Evolutionary conservation across 2,888 invertebrate genomes (phyloP).

Genomic region (Carcina quercana): DNA sequence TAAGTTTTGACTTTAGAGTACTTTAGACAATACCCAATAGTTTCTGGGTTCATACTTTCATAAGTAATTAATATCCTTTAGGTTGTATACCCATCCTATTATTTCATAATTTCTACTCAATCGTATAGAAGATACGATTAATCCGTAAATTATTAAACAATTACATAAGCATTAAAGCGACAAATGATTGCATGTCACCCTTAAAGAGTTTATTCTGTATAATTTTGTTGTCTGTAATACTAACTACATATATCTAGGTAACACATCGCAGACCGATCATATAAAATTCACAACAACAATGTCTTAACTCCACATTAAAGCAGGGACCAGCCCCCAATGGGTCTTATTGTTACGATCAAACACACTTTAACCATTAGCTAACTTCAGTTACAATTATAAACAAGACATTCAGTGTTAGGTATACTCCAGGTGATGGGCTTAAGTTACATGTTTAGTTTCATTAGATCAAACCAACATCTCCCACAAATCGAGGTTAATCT

Average conservation of each 20-base stretch:
- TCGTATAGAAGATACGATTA: too few relatives aligned
- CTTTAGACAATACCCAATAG: too few relatives aligned
- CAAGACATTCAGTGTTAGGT: constrained; percentile 28
- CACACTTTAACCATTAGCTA: constrained; percentile 24
- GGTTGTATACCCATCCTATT: too few relatives aligned
- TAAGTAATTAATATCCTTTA: too few relatives aligned
- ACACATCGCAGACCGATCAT: constrained; percentile 43
- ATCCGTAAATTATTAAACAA: too few relatives aligned
- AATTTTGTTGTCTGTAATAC: constrained; percentile 34
- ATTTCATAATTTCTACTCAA: too few relatives aligned
- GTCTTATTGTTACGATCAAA: constrained; percentile 39
- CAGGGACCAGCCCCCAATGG: constrained; percentile 65
- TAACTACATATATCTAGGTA: constrained; percentile 50
- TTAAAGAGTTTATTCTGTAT: constrained; percentile 18
- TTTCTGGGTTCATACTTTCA: too few relatives aligned
- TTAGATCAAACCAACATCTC: constrained; percentile 20
- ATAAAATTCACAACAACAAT: constrained; percentile 63
- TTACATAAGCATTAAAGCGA: constrained; percentile 20
- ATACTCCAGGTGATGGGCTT: constrained; percentile 2
- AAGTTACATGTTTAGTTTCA: neutral
- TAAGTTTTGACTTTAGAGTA: too few relatives aligned
- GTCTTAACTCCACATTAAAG: constrained; percentile 38
- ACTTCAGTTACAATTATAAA: constrained; percentile 20
- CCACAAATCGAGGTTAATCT: constrained; percentile 11
- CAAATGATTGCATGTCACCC: constrained; percentile 13